A percentile compares a stretch with the other conserved stretches of the same genome.
phyloP scores from a whole-genome alignment of 1,140 invertebrate species.

The Leptinotarsa undecemlineata region DNA sequence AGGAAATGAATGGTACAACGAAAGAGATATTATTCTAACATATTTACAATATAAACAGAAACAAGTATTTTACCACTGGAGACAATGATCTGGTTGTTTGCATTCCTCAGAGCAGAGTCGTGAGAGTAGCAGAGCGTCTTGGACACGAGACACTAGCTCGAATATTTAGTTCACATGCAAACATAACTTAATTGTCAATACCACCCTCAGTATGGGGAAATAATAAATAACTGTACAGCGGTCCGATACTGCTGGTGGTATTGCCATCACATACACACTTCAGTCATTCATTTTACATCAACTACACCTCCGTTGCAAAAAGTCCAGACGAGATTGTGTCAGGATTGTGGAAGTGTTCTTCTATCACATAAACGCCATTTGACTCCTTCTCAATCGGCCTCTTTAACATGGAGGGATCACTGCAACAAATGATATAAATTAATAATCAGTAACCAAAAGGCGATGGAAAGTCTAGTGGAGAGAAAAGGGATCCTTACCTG shows the following conservation, averaged over 20 bases:
- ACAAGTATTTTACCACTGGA: slow-evolving; percentile 35
- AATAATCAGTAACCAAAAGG: slow-evolving; percentile 9
- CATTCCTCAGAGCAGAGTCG: slow-evolving; percentile 37
- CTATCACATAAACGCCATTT: slow-evolving; percentile 63
- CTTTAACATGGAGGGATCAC: slow-evolving; percentile 57
- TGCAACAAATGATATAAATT: slow-evolving; percentile 45
- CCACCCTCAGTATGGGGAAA: slow-evolving; percentile 34
- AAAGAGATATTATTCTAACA: slow-evolving; percentile 28
- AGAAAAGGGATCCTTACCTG: slow-evolving; percentile 39
- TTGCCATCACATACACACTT: slow-evolving; percentile 39
- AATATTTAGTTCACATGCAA: slow-evolving; percentile 40
- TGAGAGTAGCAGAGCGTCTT: slow-evolving; percentile 35
- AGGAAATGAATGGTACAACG: slow-evolving; percentile 20
- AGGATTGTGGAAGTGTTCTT: slow-evolving; percentile 64
- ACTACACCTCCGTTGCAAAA: slow-evolving; percentile 68
- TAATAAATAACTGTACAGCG: slow-evolving; percentile 49
- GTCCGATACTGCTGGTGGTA: slow-evolving; percentile 25
- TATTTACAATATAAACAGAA: slow-evolving; percentile 48
- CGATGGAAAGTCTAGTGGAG: slow-evolving; percentile 6
- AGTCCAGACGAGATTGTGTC: slow-evolving; percentile 59
- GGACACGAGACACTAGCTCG: slow-evolving; percentile 33
- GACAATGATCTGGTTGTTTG: slow-evolving; percentile 40
- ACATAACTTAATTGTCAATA: slow-evolving; percentile 41
- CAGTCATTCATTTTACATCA: slow-evolving; percentile 43
- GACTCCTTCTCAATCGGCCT: slow-evolving; percentile 57